These are phyloP conservation scores for Gadus macrocephalus DNA, from an alignment of 2,113 vertebrate genomes.

Conservation along the genomic window DNA sequence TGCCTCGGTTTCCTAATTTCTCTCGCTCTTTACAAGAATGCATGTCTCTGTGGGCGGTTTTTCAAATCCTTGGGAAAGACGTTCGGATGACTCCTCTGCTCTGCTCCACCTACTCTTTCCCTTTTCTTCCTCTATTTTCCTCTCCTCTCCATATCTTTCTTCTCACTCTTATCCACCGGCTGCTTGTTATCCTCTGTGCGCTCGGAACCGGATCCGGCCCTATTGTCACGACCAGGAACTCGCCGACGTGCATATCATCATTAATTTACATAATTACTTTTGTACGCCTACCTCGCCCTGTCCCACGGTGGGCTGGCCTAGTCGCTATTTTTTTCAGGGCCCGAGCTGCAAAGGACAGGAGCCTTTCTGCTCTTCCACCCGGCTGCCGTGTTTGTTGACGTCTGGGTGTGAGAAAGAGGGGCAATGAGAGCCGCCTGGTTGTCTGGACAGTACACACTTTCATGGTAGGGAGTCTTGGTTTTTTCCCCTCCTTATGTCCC, in stretches of 20 bases:
- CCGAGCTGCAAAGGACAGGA: conserved; percentile 26
- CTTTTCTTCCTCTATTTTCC: conserved; percentile 2
- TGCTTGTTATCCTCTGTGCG: conserved; percentile 62
- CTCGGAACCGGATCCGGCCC: conserved; percentile 47
- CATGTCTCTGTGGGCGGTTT: neutral
- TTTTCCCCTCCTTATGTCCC: conserved; percentile 13
- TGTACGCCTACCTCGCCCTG: neutral
- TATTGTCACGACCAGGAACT: conserved; percentile 56
- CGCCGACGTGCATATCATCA: conserved; percentile 22
- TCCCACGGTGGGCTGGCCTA: conserved; percentile 27
- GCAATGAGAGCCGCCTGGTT: conserved; percentile 38
- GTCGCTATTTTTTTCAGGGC: conserved; percentile 40
- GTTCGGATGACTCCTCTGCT: conserved; percentile 20
- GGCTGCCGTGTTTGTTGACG: conserved; percentile 39
- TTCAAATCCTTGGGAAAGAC: conserved; percentile 34
- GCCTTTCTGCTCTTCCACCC: conserved; percentile 40
- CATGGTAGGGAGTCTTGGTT: conserved; percentile 46
- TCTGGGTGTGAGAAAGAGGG: conserved; percentile 21
- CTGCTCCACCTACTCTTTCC: no score
- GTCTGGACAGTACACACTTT: conserved; percentile 41
- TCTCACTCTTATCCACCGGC: conserved; percentile 23
- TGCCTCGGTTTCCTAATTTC: no score
- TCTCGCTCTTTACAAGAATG: no score
- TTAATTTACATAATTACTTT: no score
- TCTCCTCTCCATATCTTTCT: conserved; percentile 4